phyloP scores from a whole-genome alignment of 2,888 invertebrate species.

The Lordiphosa fenestrarum region DNA sequence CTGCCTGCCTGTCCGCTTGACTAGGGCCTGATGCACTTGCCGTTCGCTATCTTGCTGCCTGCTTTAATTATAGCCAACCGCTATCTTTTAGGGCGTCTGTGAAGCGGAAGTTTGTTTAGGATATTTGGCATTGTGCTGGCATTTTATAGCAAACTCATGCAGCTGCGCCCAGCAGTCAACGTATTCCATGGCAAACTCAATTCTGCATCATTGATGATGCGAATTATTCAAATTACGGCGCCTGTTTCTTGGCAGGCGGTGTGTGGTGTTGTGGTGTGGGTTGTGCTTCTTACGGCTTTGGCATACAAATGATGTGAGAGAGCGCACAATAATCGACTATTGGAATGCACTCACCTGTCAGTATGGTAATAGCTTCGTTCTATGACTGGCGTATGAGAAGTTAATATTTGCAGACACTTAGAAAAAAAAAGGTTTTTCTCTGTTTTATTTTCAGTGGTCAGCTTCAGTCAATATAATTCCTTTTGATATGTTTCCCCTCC shows the following conservation, averaged over 20 bases:
- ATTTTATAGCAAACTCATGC: constrained; percentile 33
- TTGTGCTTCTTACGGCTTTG: constrained; percentile 13
- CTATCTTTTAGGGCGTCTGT: constrained; percentile 39
- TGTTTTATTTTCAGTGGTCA: constrained; percentile 3
- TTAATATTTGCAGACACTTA: constrained; percentile 4
- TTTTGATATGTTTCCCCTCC: constrained; percentile 27
- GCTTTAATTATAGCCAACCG: constrained; percentile 57
- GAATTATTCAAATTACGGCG: constrained; percentile 39
- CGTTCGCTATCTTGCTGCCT: constrained; percentile 9
- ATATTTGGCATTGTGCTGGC: constrained; percentile 49
- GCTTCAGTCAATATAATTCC: constrained; percentile 22
- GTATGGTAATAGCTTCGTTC: background rate
- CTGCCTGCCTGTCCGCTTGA: constrained; percentile 1
- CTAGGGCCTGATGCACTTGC: constrained; percentile 20
- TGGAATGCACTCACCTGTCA: constrained; percentile 18
- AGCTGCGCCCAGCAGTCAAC: constrained; percentile 27
- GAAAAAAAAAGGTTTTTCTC: constrained; percentile 7
- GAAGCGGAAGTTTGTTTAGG: constrained; percentile 69
- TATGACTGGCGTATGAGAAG: constrained; percentile 3
- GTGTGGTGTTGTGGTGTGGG: constrained; percentile 4
- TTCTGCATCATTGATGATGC: constrained; percentile 34
- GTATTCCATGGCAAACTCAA: constrained; percentile 14
- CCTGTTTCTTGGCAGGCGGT: constrained; percentile 20
- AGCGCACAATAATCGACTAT: constrained; percentile 35
- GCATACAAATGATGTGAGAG: constrained; percentile 36